phyloP scores from a whole-genome alignment of 2,797 vertebrate species.

The Malurus leucopterus region DNA sequence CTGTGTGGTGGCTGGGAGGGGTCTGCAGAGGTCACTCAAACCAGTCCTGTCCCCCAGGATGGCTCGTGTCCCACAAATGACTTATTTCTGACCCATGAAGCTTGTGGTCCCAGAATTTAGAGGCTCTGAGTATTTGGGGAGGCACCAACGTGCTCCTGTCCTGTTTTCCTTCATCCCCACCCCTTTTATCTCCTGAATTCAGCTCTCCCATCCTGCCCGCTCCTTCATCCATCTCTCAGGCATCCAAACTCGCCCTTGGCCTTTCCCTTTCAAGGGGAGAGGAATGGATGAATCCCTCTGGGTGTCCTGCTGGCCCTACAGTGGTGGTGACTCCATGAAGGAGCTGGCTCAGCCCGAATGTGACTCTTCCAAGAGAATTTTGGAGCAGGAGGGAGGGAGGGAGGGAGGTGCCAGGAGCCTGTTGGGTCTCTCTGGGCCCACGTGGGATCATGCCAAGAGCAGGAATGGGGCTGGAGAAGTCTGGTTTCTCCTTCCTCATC shows the following conservation, averaged over 20 bases:
- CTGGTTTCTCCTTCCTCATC: not conserved
- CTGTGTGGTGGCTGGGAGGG: not conserved
- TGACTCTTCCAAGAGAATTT: not conserved
- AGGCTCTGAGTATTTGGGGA: not conserved
- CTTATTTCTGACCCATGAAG: not conserved
- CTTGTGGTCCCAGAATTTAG: not conserved
- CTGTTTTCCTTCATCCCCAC: not conserved
- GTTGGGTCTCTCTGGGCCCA: not conserved
- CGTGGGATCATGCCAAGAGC: rapidly evolving
- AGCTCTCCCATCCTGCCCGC: not conserved
- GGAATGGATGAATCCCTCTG: not conserved
- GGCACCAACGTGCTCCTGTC: not conserved
- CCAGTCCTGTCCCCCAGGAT: not conserved
- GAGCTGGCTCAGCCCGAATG: not conserved
- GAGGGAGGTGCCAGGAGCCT: not conserved
- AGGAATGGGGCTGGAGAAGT: not conserved
- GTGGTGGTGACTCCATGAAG: not conserved
- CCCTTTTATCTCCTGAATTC: rapidly evolving
- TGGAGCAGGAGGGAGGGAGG: not conserved
- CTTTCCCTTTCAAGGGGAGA: not conserved
- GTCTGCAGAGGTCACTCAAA: not conserved
- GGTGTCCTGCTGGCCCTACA: not conserved
- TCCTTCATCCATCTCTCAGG: not conserved
- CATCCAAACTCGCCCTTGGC: not conserved
- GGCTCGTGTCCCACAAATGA: not conserved